Conservation (phyloP, 2,113 vertebrate species). For the Anoplopoma fimbria region DNA sequence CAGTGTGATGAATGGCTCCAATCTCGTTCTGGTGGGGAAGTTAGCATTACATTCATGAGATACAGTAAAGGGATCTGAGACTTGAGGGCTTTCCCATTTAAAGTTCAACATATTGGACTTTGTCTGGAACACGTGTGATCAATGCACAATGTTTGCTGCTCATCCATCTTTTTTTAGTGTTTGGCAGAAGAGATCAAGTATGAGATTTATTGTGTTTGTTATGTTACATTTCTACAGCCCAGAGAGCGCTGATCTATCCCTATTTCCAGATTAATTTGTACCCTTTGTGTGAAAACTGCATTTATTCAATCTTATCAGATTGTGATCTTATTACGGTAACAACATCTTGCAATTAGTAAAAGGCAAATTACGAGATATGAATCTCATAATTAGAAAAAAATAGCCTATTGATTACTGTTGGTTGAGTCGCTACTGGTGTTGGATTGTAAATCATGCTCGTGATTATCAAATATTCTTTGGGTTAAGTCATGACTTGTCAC, state of each 20-base stretch:
- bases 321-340: neutral
- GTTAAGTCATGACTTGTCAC: neutral
- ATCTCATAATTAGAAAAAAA: slow-evolving; percentile 5
- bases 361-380: neutral
- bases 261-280: neutral
- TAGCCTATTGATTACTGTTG: neutral
- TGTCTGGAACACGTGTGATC: slow-evolving; percentile 16
- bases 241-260: neutral
- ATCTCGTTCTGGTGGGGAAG: slow-evolving; percentile 38
- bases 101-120: slow-evolving; percentile 23
- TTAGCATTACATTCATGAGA: slow-evolving; percentile 51
- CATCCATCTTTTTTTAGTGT: slow-evolving; percentile 2
- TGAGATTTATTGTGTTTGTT: neutral
- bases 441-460: neutral
- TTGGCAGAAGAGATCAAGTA: slow-evolving; percentile 3
- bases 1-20: slow-evolving; percentile 69
- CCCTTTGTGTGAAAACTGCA: neutral
- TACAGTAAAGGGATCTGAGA: slow-evolving; percentile 47
- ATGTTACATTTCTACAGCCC: neutral
- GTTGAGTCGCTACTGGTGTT: neutral
- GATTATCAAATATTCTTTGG: neutral
- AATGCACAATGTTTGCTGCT: neutral
- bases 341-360: neutral
- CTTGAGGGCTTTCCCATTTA: slow-evolving; percentile 32
- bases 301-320: neutral